Evolutionary conservation across 2,113 vertebrate species (phyloP).

Genomic region (Dendrocopos noguchii): DNA sequence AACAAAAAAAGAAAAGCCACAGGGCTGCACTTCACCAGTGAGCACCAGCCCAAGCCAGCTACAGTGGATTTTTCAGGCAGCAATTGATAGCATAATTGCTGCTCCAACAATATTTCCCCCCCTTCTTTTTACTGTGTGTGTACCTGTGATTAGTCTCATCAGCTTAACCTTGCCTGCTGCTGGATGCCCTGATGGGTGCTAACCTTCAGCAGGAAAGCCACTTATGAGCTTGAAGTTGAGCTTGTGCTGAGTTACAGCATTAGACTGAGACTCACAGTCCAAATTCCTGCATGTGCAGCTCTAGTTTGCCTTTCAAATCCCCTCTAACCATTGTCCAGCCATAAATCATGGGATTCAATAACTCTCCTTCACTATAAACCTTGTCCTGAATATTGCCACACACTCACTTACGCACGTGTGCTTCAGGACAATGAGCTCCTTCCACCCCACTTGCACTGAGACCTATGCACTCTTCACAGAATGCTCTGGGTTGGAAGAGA

Average conservation of each 20-base stretch:
- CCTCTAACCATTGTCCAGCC: neutral
- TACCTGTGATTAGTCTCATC: neutral
- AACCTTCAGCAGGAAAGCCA: neutral
- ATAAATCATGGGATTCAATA: neutral
- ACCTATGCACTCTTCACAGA: neutral
- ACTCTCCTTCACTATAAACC: neutral
- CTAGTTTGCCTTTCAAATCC: neutral
- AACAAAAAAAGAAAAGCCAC: neutral
- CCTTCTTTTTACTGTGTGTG: neutral
- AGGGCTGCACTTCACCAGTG: neutral
- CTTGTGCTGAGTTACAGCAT: neutral
- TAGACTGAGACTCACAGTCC: neutral
- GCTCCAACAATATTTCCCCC: neutral
- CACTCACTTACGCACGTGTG: rapidly evolving
- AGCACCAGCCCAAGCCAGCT: neutral
- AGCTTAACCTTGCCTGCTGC: neutral
- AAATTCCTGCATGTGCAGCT: neutral
- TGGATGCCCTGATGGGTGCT: neutral
- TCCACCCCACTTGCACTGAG: neutral
- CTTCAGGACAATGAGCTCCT: neutral
- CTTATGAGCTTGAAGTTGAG: neutral
- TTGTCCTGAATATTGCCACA: neutral
- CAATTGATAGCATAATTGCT: neutral
- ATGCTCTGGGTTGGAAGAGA: no score
- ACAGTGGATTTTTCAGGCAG: neutral